Base-by-base conservation (phyloP, 92 coral and sea anemone species). In the Palythoa grandiflora region DNA sequence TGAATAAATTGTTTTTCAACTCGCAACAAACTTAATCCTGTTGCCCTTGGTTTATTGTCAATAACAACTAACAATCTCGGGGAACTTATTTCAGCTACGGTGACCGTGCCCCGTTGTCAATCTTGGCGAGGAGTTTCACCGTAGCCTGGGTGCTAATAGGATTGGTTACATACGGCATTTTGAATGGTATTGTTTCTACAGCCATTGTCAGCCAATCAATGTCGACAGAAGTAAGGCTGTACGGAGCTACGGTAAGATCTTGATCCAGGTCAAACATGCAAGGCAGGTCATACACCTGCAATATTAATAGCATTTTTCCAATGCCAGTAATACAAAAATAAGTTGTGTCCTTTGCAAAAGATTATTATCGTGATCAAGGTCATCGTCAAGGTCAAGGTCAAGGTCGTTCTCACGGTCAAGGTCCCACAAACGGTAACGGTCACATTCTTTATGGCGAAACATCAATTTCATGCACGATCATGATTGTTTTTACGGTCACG, bases 81-180 rank as follows among this genome's bases (percentile, higher is more conserved):
- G 6, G 20, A 3, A 3, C 55, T 74, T 50, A 37, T 78, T 85
- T 68, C 73, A 90, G 92, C 16, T 90, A 90, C n/a, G 92, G 92
- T 61, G 92, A 90, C 72, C 89, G 92, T 3, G 87, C 83, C 47
- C 92, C 92, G 1, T 15, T 79, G 2, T 79, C 92, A 10, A 5
- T 86, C 78, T 52, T 60, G 40, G 92, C 89, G 20, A 88, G 92
- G 71, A 54, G 53, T 54, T 90, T 90, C 51, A 72, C 92, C 38
- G 74, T 90, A 16, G 76, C 15, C 73, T 90, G 89, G 89, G 79
- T 90, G 9, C 68, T 90, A 78, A 72, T 79, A 21, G 92, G 92
- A 65, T 63, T 81, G 59, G 74, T 81, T 81, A 81, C 75, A 15
- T 81, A 10, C 59, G 86, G 86, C 51, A 48, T 81, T 3, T 44